These are phyloP conservation scores for Cancer borealis DNA, from an alignment of 2,888 invertebrate species.

Conservation along the genomic window DNA sequence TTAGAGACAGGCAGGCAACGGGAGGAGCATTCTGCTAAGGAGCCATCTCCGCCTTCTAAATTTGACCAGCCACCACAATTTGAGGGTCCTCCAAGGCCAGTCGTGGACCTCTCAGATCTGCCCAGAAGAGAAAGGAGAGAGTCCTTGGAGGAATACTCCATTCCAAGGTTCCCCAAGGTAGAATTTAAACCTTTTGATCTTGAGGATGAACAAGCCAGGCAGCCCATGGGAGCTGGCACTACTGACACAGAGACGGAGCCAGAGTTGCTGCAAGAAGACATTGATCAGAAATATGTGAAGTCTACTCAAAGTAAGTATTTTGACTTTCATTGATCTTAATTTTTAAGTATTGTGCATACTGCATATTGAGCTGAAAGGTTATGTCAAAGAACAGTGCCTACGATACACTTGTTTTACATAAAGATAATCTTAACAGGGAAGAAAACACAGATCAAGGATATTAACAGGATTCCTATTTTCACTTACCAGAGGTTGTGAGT, in stretches of 20 bases:
- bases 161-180: conserved; percentile 75
- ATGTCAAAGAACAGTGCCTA: background rate
- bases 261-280: conserved; percentile 60
- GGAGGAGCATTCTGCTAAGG: conserved; percentile 67
- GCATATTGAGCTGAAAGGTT: background rate
- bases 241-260: conserved; percentile 73
- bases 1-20: conserved; percentile 42
- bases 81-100: conserved; percentile 80
- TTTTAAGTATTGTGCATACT: background rate
- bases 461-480: background rate
- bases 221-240: conserved; percentile 46
- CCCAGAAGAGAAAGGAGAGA: conserved; percentile 76
- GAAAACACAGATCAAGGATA: background rate
- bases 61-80: conserved; percentile 82
- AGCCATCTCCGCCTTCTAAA: conserved; percentile 78
- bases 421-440: background rate
- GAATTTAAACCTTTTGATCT: conserved; percentile 76
- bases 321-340: background rate
- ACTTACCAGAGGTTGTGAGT: conserved; percentile 82
- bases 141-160: conserved; percentile 76
- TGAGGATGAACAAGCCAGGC: conserved; percentile 66
- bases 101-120: conserved; percentile 70
- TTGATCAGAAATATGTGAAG: conserved; percentile 71
- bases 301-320: conserved; percentile 72
- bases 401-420: background rate